Base-by-base conservation (phyloP, 2,888 invertebrate genomes). In the Epistrophe eligans region DNA sequence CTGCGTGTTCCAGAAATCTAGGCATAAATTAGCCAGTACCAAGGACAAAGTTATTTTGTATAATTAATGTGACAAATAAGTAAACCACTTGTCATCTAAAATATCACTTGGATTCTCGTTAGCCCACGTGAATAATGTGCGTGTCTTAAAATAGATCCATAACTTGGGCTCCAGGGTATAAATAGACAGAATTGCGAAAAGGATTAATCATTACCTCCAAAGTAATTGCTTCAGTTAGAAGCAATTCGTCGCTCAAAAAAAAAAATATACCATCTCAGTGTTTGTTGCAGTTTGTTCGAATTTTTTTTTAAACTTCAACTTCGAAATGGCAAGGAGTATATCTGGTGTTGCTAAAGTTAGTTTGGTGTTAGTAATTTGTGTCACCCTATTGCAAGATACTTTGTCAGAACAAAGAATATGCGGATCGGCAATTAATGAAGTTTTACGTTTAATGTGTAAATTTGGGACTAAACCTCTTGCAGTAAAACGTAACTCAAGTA, bases 171-270 rank as follows among this genome's bases (percentile, higher is more conserved):
- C 55, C 55, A 17, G 55, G 28, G 70, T 70, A 70, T 70, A 70
- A 70, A 70, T 70, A 70, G 70, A 40, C 40, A 55, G 52, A 15
- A n/a, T 40, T 70, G 40, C 35, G 55, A 55, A 70, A 70, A 70
- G 70, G 70, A 70, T 70, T 70, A 55, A 70, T 70, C 70, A 70
- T 70, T 70, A 70, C 55, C 15, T 55, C 28, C 28, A 52, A 55
- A 55, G 70, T 43, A 70, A 70, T 70, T 70, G 70, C 70, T 55
- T 55, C 70, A 70, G 70, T 55, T 70, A 70, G 70, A 70, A 55
- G 52, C 24, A 55, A 55, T 70, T 70, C n/a, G 15, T 13, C 43
- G 28, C 35, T 62, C 15, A 10, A 64, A 28, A 8, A n/a, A n/a
- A n/a, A 45, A 32, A 3, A 4, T n/a, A 19, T 19, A 43, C 8